Conservation (phyloP, 2,113 vertebrate genomes). For the Sapajus apella region DNA sequence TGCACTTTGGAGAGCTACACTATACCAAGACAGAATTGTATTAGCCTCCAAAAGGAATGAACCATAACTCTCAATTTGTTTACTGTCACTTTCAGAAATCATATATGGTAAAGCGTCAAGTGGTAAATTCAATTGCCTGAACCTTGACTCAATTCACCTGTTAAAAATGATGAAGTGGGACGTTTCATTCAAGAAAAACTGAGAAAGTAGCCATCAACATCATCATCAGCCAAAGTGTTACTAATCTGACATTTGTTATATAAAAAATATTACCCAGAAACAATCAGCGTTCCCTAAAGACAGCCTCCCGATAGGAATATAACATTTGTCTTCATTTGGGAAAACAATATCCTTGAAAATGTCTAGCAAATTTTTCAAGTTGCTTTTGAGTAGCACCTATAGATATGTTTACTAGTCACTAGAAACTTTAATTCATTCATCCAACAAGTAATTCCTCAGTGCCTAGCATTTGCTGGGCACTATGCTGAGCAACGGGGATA, state of each 20-base stretch:
- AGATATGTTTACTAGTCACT: background rate
- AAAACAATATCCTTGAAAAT: background rate
- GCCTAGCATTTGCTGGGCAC: background rate
- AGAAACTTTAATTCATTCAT: background rate
- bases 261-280: background rate
- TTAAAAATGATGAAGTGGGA: background rate
- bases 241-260: background rate
- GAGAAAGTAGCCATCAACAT: background rate
- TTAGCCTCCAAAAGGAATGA: slow-evolving; percentile 35
- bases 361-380: background rate
- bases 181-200: background rate
- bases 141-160: background rate
- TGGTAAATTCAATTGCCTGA: background rate
- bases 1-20: background rate
- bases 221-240: background rate
- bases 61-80: background rate
- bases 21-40: background rate
- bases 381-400: background rate
- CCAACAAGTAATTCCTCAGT: background rate
- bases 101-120: background rate
- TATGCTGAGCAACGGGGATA: background rate
- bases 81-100: background rate
- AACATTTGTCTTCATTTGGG: background rate
- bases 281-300: background rate
- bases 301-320: background rate